Evolutionary conservation across 2,113 vertebrate species (phyloP), one percentile per base, ranked within the genome.

Genomic region (Perca fluviatilis): DNA sequence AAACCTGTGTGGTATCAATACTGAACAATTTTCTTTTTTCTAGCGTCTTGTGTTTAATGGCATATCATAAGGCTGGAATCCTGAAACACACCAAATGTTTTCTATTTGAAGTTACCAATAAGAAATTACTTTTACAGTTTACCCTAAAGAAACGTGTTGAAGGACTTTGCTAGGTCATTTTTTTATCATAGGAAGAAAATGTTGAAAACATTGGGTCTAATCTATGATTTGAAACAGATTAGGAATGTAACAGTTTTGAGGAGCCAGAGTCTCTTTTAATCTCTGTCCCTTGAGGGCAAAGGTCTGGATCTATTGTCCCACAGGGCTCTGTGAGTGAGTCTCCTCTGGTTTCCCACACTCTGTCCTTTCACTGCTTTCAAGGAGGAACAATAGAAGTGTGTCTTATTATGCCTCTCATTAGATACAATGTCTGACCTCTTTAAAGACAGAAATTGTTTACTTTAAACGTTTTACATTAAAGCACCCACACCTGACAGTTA

Each of bases 281-380:
- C 2, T 19, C 14, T 30, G 1, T 25, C 27, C 46, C 56, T 15
- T 58, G 47, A 74, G 86, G 74, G 3, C 74, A 77, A 14, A 67
- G 53, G 78, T 86, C 68, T 30, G 53, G 23, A 65, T 81, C 67
- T 81, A 69, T 90, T 88, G 86, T 88, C 80, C 70, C 70, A 18
- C 60, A 51, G 78, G 43, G 63, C 77, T 85, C 76, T 90, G 81
- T 81, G 89, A 90, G 73, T 74, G 63, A 79, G 74, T 65, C 74
- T 81, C 62, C 53, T 70, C 72, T 80, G 69, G 58, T 88, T 91
- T 93, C 92, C 80, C 86, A 91, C 86, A 89, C 66, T 88, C 73
- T 76, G 74, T 60, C 66, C 53, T 78, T 74, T 82, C 33, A 65
- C 33, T 58, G n/a, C 5, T 33, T 33, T 33, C 33, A 33, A 4